Conservation (phyloP, 2,888 invertebrate genomes). For the Drosophila pseudotakahashii region DNA sequence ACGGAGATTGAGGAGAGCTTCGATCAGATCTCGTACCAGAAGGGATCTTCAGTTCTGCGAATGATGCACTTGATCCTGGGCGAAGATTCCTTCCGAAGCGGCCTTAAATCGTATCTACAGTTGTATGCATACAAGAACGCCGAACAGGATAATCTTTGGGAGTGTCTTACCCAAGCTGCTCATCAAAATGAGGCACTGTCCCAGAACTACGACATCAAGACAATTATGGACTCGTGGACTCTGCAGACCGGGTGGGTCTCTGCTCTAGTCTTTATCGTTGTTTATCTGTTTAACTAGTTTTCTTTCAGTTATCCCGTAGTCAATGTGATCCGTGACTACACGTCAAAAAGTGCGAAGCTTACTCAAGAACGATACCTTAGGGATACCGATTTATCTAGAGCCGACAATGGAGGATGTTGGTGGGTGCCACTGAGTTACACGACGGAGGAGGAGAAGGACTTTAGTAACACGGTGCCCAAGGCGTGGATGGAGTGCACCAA, state of each 20-base stretch:
- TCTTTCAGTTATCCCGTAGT: conserved; percentile 88
- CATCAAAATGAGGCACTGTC: conserved; percentile 85
- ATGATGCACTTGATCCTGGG: conserved; percentile 97
- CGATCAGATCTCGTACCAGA: conserved; percentile 92
- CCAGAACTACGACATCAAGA: conserved; percentile 87
- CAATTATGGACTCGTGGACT: conserved; percentile 95
- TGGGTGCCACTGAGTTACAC: conserved; percentile 88
- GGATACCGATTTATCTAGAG: conserved; percentile 67
- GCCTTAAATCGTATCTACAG: conserved; percentile 88
- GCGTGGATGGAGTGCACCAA: conserved; percentile 85
- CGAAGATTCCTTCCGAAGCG: conserved; percentile 88
- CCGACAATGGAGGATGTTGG: conserved; percentile 84
- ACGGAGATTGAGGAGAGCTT: conserved; percentile 91
- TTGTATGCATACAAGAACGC: conserved; percentile 89
- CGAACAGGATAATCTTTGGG: conserved; percentile 93
- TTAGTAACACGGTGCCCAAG: conserved; percentile 85
- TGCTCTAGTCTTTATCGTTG: accelerated
- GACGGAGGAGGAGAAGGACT: conserved; percentile 84
- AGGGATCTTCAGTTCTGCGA: conserved; percentile 92
- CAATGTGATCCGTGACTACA: conserved; percentile 87
- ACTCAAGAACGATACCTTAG: conserved; percentile 86
- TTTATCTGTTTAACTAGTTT: background rate
- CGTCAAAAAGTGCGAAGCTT: conserved; percentile 85
- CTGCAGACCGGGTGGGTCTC: conserved; percentile 88
- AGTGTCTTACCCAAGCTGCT: conserved; percentile 87